These are phyloP conservation scores for Hetaerina americana DNA, from an alignment of 1,140 invertebrate species.

Conservation along the genomic window DNA sequence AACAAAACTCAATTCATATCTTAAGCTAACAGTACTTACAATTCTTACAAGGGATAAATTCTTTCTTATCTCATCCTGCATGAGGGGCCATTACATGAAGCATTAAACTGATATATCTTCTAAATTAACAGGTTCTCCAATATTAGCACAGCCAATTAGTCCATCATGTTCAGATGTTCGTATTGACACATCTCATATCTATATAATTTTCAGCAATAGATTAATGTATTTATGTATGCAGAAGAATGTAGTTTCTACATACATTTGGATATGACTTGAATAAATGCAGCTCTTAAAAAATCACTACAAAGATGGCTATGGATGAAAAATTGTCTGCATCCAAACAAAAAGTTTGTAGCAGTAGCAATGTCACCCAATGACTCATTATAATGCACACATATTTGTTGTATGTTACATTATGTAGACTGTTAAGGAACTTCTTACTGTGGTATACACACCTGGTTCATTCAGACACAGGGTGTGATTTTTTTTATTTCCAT, in stretches of 20 bases:
- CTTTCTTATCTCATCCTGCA: no score
- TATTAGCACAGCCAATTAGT: not conserved
- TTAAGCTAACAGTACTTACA: not conserved
- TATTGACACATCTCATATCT: no score
- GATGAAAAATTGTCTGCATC: not conserved
- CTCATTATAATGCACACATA: not conserved
- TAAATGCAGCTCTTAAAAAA: not conserved
- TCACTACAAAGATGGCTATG: not conserved
- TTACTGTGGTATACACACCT: not conserved
- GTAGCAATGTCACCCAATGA: not conserved
- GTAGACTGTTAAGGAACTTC: not conserved
- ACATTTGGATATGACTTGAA: not conserved
- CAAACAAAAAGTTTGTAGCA: no score
- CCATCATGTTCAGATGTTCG: no score
- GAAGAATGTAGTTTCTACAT: no score
- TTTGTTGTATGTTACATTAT: not conserved
- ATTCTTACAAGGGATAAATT: not conserved
- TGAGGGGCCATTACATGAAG: not conserved
- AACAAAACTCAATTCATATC: not conserved
- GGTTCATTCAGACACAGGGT: not conserved
- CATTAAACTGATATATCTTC: not conserved
- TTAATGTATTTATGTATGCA: not conserved
- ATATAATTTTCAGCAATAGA: no score
- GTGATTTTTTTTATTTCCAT: not conserved
- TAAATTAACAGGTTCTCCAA: not conserved